phyloP scores from a whole-genome alignment of 2,113 vertebrate species.

The Ptilonorhynchus violaceus region DNA sequence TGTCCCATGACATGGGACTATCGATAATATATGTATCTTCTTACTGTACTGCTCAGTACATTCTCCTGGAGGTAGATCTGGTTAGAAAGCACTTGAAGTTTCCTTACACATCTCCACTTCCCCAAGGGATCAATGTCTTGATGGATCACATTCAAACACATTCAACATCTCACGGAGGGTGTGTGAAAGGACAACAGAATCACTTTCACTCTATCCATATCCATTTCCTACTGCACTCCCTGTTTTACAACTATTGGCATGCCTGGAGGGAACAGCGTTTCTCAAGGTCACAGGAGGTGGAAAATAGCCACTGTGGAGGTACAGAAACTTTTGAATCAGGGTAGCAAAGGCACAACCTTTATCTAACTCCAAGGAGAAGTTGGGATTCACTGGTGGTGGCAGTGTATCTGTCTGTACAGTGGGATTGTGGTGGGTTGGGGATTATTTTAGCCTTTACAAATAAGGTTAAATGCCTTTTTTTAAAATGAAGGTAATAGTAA shows the following conservation, averaged over 20 bases:
- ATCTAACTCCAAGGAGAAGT: neutral
- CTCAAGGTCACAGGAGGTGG: slow-evolving; percentile 75
- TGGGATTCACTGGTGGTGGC: neutral
- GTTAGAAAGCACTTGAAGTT: slow-evolving; percentile 61
- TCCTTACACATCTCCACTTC: slow-evolving; percentile 64
- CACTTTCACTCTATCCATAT: slow-evolving; percentile 74
- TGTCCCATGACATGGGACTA: slow-evolving; percentile 35
- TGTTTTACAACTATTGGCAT: slow-evolving; percentile 76
- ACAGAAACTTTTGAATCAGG: slow-evolving; percentile 14
- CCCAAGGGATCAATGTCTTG: slow-evolving; percentile 73
- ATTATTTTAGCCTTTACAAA: neutral
- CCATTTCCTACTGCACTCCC: slow-evolving; percentile 69
- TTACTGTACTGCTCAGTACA: slow-evolving; percentile 45
- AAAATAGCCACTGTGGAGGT: slow-evolving; percentile 37
- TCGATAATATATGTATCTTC: slow-evolving; percentile 59
- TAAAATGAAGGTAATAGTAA: neutral
- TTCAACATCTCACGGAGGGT: slow-evolving; percentile 72
- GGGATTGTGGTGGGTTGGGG: neutral
- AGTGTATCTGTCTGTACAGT: rapidly evolving
- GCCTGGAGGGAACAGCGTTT: slow-evolving; percentile 48
- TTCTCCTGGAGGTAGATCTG: slow-evolving; percentile 30
- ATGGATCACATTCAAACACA: slow-evolving; percentile 78
- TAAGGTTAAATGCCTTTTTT: neutral
- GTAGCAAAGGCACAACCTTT: neutral
- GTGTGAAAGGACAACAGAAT: slow-evolving; percentile 77